phyloP scores from a whole-genome alignment of 2,113 vertebrate species.

The Passer montanus region DNA sequence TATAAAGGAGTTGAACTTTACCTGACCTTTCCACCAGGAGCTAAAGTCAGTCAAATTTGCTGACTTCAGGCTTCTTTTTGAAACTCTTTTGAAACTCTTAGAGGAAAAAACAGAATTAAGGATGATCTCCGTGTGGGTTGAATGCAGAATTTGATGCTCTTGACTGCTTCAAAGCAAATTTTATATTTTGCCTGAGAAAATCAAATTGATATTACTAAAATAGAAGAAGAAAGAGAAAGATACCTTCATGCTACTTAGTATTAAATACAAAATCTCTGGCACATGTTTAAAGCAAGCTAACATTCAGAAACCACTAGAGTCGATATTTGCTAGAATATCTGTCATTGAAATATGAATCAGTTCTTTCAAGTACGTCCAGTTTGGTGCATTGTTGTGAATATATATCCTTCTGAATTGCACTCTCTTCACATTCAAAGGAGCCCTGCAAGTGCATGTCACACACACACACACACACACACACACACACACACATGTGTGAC shows the following conservation, averaged over 20 bases:
- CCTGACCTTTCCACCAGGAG: constrained; percentile 38
- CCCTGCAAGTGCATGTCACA: neutral
- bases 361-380: neutral
- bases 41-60: neutral
- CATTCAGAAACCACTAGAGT: neutral
- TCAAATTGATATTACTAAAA: neutral
- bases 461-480: neutral
- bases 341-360: neutral
- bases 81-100: neutral
- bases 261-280: neutral
- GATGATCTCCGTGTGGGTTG: neutral
- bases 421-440: neutral
- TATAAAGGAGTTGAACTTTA: constrained; percentile 47
- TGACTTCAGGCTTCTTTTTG: neutral
- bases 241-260: neutral
- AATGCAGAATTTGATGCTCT: neutral
- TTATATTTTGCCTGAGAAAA: neutral
- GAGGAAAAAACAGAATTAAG: constrained; percentile 36
- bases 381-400: neutral
- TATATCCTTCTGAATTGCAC: neutral
- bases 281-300: neutral
- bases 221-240: neutral
- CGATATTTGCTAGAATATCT: neutral
- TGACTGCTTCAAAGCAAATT: neutral
- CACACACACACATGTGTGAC: neutral